phyloP scores from a whole-genome alignment of 1,140 invertebrate genomes.

The Teleogryllus occipitalis region DNA sequence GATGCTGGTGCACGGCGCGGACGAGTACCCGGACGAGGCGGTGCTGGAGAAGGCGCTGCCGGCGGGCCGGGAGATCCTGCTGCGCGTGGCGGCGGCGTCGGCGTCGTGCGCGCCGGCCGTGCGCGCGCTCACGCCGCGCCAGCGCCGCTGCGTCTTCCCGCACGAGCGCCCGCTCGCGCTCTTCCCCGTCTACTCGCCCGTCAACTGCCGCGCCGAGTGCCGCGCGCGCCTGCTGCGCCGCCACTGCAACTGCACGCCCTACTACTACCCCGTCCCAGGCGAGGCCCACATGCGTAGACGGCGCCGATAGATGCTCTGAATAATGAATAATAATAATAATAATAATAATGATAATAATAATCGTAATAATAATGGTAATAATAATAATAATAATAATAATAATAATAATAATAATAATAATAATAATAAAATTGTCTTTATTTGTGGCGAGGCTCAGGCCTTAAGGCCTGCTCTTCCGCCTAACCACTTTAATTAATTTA shows the following conservation, averaged over 20 bases:
- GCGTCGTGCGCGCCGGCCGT: not conserved
- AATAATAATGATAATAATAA: too few relatives aligned
- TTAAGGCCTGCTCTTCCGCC: too few relatives aligned
- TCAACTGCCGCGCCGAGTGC: constrained; percentile 19
- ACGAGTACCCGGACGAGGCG: constrained; percentile 16
- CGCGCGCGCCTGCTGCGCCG: not conserved
- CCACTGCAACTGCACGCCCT: constrained; percentile 18
- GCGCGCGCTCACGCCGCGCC: not conserved
- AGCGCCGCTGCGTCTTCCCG: constrained; percentile 13
- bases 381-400: constrained; percentile 7
- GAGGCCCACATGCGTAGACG: not conserved
- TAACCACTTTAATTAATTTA: too few relatives aligned
- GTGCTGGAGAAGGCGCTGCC: constrained; percentile 9
- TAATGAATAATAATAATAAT: too few relatives aligned
- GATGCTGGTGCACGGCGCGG: constrained; percentile 14
- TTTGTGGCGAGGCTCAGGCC: too few relatives aligned
- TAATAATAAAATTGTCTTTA: too few relatives aligned
- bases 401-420: constrained; percentile 8
- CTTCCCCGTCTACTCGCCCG: constrained; percentile 15
- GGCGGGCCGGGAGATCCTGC: constrained; percentile 12
- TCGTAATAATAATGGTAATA: too few relatives aligned
- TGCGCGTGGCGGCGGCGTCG: constrained; percentile 7
- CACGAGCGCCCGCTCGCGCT: constrained; percentile 5
- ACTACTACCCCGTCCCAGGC: constrained; percentile 14
- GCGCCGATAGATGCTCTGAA: too few relatives aligned